Percentiles rank a stretch among this genome's conserved stretches.
Conservation (phyloP, 2,888 invertebrate species). For the Hirudinaria manillensis region DNA sequence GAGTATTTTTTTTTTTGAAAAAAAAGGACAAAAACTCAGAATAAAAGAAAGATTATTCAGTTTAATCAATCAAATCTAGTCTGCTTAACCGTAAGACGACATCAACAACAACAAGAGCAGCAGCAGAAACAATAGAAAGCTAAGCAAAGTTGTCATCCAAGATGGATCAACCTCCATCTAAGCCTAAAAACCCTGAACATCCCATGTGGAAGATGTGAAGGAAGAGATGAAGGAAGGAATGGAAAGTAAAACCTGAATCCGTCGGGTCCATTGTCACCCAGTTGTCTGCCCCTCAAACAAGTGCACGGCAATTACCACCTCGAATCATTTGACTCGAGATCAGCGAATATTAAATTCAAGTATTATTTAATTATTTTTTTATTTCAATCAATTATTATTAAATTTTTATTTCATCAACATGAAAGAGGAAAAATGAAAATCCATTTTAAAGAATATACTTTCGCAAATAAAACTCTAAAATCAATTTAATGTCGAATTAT, state of each 20-base stretch:
- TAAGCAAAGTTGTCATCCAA: too few species aligned
- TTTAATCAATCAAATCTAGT: too few species aligned
- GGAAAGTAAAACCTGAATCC: slow-evolving; percentile 22
- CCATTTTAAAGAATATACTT: neutral
- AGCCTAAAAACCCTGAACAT: too few species aligned
- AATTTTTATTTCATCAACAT: neutral
- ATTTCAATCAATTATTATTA: neutral
- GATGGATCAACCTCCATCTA: too few species aligned
- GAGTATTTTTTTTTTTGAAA: too few species aligned
- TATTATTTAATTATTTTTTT: too few species aligned
- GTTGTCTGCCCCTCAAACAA: slow-evolving; percentile 79
- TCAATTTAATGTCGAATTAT: neutral
- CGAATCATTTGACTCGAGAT: slow-evolving; percentile 38
- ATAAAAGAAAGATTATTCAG: too few species aligned
- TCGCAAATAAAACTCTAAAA: neutral
- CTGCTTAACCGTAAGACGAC: too few species aligned
- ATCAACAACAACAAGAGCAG: too few species aligned
- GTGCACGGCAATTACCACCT: slow-evolving; percentile 87
- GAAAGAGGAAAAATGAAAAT: neutral
- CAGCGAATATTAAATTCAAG: too few species aligned
- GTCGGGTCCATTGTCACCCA: slow-evolving; percentile 47
- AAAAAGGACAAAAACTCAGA: too few species aligned
- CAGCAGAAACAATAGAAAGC: too few species aligned
- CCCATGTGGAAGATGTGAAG: slow-evolving; percentile 26
- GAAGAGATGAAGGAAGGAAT: slow-evolving; percentile 21